Evolutionary conservation across 1,140 invertebrate genomes (phyloP).

Genomic region (Thaumetopoea pityocampa): DNA sequence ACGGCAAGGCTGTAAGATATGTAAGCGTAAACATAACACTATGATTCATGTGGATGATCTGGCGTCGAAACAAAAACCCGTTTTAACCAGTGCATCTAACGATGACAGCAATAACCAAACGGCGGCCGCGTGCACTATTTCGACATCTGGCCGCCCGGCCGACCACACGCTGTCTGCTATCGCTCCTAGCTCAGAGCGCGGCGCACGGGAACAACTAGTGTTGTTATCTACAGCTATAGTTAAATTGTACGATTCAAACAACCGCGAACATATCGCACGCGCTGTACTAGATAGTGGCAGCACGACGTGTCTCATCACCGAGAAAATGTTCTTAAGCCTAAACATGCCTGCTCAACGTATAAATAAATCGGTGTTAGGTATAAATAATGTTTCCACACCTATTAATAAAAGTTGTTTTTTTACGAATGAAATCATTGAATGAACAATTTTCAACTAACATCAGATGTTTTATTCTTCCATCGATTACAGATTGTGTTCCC

Average conservation of each 20-base stretch:
- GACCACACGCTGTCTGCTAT: background rate
- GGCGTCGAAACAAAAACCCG: background rate
- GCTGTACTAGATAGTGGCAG: slow-evolving; percentile 6
- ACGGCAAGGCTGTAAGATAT: slow-evolving; percentile 23
- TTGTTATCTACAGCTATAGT: slow-evolving; percentile 4
- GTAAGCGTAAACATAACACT: slow-evolving; percentile 8
- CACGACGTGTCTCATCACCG: slow-evolving; percentile 9
- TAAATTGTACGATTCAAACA: slow-evolving; percentile 3
- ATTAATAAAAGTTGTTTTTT: slow-evolving; percentile 6
- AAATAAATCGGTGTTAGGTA: slow-evolving; percentile 1
- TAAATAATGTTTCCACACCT: slow-evolving; percentile 2
- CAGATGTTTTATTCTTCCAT: slow-evolving; percentile 3
- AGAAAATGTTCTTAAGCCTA: slow-evolving; percentile 1
- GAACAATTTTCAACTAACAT: slow-evolving; percentile 1
- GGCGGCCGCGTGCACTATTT: too few species aligned
- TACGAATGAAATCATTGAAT: slow-evolving; percentile 2
- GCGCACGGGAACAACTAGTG: background rate
- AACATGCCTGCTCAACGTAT: background rate
- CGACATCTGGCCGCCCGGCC: background rate
- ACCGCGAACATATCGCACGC: slow-evolving; percentile 2
- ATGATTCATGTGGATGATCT: slow-evolving; percentile 1
- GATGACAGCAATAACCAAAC: background rate
- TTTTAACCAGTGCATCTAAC: background rate
- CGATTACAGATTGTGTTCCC: slow-evolving; percentile 4
- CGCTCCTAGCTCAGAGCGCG: background rate